phyloP scores from a whole-genome alignment of 2,797 vertebrate genomes.

The Holocentrus rufus region DNA sequence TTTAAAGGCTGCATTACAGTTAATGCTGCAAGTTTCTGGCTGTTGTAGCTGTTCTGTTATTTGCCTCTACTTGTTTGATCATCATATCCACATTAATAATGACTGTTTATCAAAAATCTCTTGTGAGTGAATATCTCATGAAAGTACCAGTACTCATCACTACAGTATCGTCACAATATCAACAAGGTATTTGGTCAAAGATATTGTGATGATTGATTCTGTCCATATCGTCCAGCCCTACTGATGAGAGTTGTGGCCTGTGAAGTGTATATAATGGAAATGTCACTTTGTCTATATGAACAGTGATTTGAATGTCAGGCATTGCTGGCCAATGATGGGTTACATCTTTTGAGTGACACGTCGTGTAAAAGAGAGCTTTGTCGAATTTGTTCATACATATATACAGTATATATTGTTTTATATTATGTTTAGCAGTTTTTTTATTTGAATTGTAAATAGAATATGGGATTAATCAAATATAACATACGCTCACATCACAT shows the following conservation, averaged over 20 bases:
- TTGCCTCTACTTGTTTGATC: no score
- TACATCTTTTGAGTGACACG: constrained; percentile 56
- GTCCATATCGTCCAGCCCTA: background rate
- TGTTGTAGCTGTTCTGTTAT: no score
- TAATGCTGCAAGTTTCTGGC: no score
- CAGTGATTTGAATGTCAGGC: constrained; percentile 64
- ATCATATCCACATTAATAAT: no score
- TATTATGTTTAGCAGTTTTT: constrained; percentile 63
- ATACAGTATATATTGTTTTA: constrained; percentile 68
- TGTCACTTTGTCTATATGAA: constrained; percentile 47
- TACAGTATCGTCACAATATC: no score
- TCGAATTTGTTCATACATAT: constrained; percentile 21
- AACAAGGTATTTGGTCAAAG: no score
- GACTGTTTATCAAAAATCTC: no score
- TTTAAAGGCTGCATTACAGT: no score
- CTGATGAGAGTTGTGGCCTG: constrained; percentile 34
- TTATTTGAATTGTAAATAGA: constrained; percentile 66
- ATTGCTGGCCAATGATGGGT: constrained; percentile 82
- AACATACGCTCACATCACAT: constrained; percentile 64
- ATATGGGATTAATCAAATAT: constrained; percentile 63
- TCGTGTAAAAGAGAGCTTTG: constrained; percentile 21
- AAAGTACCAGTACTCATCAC: no score
- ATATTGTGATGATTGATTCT: no score
- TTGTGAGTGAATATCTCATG: no score
- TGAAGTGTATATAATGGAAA: constrained; percentile 51